Base-by-base conservation (phyloP, 2,888 invertebrate species). In the Pyrrhia umbra region DNA sequence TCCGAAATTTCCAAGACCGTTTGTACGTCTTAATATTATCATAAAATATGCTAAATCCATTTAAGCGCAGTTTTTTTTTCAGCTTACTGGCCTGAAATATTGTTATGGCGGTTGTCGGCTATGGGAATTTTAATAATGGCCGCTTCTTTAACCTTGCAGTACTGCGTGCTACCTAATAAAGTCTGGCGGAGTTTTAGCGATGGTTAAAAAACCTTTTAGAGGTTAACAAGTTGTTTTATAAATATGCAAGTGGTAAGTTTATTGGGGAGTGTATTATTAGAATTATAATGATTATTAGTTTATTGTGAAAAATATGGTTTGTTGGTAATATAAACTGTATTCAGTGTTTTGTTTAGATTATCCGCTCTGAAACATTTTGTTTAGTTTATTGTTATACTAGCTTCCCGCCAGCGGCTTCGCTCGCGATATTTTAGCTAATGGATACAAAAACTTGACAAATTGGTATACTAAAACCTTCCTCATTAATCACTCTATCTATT, bases 1-100 rank as follows among this genome's bases (percentile, higher is more conserved):
- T 60, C 57, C 62, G 15, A 81, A 84, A 83, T 85, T 83, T 62
- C 75, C 75, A 49, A 78, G 81, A 76, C 80, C 86, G 84, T 88
- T 87, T 83, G 81, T 83, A 85, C 79, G 80, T 85, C 85, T 85
- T 87, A 85, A 87, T 84, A 87, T 85, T 87, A 86, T 80, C 84
- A 84, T 85, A 79, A 91, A 91, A 92, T 91, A 90, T 90, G 89
- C 88, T 85, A 87, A 88, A 90, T 89, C 86, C 88, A 88, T 91
- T 92, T 89, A 86, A 87, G 84, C 82, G 82, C 88, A 87, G 86
- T 91, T 91, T 91, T 89, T 89, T 85, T 77, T 85, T 78, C 85
- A 82, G 89, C 85, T 87, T 87, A 87, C 85, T 87, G 87, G 84
- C 75, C 82, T 70, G 86, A 87, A 88, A 92, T 89, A 90, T 91